Evolutionary conservation across 2,797 vertebrate genomes (phyloP).

Genomic region (Triplophysa bombifrons): DNA sequence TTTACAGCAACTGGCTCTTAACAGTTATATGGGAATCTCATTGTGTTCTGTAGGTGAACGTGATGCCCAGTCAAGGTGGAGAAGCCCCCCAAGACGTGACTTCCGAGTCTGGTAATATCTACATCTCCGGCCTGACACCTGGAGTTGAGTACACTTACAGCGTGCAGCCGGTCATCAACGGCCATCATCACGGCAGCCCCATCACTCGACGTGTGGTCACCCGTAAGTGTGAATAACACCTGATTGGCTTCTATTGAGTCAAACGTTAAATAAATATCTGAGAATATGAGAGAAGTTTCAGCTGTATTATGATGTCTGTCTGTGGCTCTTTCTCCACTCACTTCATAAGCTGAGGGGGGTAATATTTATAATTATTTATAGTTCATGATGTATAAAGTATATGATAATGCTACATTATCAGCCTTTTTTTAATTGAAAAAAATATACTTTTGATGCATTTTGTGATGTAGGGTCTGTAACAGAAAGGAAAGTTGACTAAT

Average conservation of each 20-base stretch:
- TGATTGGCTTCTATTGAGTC: background rate
- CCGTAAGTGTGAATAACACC: slow-evolving; percentile 72
- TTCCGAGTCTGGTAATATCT: slow-evolving; percentile 91
- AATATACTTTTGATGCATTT: too few relatives aligned
- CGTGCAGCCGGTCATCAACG: slow-evolving; percentile 85
- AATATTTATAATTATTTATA: too few relatives aligned
- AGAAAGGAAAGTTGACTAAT: too few relatives aligned
- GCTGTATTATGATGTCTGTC: slow-evolving; percentile 13
- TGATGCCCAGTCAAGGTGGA: slow-evolving; percentile 92
- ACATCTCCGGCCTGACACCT: slow-evolving; percentile 91
- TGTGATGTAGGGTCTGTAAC: too few relatives aligned
- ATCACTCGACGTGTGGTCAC: slow-evolving; percentile 85
- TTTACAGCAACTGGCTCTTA: background rate
- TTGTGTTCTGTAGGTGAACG: slow-evolving; percentile 81
- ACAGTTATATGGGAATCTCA: background rate
- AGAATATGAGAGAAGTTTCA: background rate
- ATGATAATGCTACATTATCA: too few relatives aligned
- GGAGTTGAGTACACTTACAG: slow-evolving; percentile 95
- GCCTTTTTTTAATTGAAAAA: too few relatives aligned
- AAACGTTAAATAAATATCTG: background rate
- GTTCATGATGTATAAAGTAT: too few relatives aligned
- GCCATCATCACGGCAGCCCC: slow-evolving; percentile 81
- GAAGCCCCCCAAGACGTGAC: slow-evolving; percentile 91
- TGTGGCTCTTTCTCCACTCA: slow-evolving; percentile 90
- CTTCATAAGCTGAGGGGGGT: slow-evolving; percentile 26